Evolutionary conservation across 2,797 vertebrate genomes (phyloP).

Genomic region (Lepilemur ruficaudatus): DNA sequence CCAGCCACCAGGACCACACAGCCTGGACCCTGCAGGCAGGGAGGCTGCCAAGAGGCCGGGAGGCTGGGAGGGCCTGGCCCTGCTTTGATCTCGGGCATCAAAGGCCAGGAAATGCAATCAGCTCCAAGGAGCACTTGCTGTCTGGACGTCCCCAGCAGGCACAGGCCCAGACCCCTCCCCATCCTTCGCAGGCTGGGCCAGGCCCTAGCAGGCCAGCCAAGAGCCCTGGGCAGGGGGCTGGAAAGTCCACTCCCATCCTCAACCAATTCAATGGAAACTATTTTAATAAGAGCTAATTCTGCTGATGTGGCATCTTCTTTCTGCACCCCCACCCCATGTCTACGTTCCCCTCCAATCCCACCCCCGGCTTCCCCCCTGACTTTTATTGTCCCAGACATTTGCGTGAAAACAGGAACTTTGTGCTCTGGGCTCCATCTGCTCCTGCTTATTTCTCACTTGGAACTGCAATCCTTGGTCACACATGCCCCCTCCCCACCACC

Average conservation of each 20-base stretch:
- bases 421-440: conserved; percentile 75
- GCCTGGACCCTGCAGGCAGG: conserved; percentile 10
- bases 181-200: not conserved
- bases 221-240: conserved; percentile 4
- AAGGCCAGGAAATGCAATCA: conserved; percentile 76
- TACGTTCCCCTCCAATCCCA: conserved; percentile 44
- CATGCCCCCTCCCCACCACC: conserved; percentile 15
- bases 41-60: conserved; percentile 35
- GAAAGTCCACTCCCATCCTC: conserved; percentile 27
- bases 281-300: conserved; percentile 64
- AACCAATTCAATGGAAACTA: conserved; percentile 23
- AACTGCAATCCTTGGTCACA: conserved; percentile 53
- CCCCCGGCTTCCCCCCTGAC: conserved; percentile 51
- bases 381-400: conserved; percentile 78
- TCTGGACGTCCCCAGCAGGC: conserved; percentile 49
- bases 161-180: conserved; percentile 36
- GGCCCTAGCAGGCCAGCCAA: conserved; percentile 23
- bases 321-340: conserved; percentile 4
- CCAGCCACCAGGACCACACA: not conserved
- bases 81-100: conserved; percentile 73
- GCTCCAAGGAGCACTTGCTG: conserved; percentile 58
- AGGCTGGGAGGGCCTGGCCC: conserved; percentile 1
- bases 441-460: conserved; percentile 74
- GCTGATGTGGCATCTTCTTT: conserved; percentile 60
- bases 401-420: conserved; percentile 75